Conservation (phyloP, 2,797 vertebrate species). For the Labroides dimidiatus region DNA sequence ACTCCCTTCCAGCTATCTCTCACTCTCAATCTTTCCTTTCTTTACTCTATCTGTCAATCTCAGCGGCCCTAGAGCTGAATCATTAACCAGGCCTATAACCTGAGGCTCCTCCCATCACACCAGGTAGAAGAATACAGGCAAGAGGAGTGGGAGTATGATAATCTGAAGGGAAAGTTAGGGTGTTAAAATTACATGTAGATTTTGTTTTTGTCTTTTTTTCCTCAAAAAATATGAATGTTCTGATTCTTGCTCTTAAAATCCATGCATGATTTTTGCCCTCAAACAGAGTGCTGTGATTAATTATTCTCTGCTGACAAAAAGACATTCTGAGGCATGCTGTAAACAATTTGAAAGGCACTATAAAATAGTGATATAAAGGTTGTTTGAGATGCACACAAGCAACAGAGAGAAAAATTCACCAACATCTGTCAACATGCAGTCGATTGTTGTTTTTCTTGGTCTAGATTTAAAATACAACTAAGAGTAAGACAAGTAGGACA, state of each 20-base stretch:
- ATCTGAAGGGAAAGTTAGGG: constrained; percentile 12
- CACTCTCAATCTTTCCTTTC: constrained; percentile 46
- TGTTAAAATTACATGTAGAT: constrained; percentile 1
- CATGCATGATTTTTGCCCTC: background rate
- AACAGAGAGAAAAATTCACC: background rate
- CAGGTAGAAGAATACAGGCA: constrained; percentile 69
- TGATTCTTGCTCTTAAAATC: no score
- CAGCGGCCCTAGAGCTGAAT: constrained; percentile 71
- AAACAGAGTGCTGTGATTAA: background rate
- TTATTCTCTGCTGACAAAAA: background rate
- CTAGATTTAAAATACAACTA: no score
- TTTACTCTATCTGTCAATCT: constrained; percentile 74
- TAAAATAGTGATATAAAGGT: background rate
- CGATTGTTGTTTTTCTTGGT: no score
- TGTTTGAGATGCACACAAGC: background rate
- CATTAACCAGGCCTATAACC: constrained; percentile 74
- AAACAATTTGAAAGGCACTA: background rate
- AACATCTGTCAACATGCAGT: no score
- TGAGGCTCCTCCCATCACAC: constrained; percentile 73
- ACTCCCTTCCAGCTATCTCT: constrained; percentile 37
- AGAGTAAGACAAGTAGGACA: no score
- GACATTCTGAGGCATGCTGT: background rate
- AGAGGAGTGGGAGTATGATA: constrained; percentile 20
- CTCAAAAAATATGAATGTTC: no score
- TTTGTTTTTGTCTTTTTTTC: background rate